These are phyloP conservation scores for Caenorhabditis wallacei DNA, from an alignment of 2,888 invertebrate genomes.

Conservation along the genomic window DNA sequence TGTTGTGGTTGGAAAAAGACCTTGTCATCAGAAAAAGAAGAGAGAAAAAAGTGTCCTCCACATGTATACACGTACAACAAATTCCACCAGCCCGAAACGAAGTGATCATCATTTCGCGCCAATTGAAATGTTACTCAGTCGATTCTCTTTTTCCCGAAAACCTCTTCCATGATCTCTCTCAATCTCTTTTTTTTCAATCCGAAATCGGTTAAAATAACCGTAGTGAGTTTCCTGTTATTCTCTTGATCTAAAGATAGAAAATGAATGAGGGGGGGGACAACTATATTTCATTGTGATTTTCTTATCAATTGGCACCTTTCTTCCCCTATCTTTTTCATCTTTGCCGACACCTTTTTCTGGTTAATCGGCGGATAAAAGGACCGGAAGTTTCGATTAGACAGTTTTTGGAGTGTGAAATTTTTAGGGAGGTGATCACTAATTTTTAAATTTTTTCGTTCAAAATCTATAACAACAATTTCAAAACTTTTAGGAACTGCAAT, in stretches of 20 bases:
- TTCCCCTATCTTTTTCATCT: constrained; percentile 26
- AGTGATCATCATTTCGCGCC: constrained; percentile 44
- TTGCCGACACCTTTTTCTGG: constrained; percentile 20
- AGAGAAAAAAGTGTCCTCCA: constrained; percentile 19
- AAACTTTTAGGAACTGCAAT: no score
- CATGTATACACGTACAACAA: background rate
- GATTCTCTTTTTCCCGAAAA: constrained; percentile 14
- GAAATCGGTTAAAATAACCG: constrained; percentile 28
- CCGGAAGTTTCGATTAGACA: background rate
- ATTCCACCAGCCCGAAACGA: constrained; percentile 23
- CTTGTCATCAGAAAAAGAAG: background rate
- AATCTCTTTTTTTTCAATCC: background rate
- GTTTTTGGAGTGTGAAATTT: background rate
- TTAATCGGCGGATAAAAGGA: constrained; percentile 9
- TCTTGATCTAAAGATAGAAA: background rate
- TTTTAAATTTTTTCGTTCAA: no score
- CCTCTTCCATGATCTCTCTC: background rate
- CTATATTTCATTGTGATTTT: constrained; percentile 47
- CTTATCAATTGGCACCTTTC: constrained; percentile 53
- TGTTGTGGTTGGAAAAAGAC: constrained; percentile 15
- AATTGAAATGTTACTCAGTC: constrained; percentile 2
- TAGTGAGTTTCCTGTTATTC: constrained; percentile 19
- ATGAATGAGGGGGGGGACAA: background rate
- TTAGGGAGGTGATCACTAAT: no score
- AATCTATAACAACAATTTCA: no score